Conservation (phyloP, 64 coral and sea anemone species). For the Dendrophyllia cribrosa region DNA sequence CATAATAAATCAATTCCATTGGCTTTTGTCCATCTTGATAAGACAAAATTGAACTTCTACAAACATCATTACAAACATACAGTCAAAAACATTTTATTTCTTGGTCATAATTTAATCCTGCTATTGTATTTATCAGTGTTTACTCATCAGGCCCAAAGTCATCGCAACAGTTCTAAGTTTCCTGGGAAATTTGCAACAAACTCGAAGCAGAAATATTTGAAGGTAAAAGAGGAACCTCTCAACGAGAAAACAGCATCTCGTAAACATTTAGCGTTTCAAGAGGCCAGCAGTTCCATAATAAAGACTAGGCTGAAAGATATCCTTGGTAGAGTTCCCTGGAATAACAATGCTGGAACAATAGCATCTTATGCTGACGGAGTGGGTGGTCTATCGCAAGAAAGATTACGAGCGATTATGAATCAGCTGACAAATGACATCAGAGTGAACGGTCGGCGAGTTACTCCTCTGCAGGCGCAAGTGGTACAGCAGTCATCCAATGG, state of each 20-base stretch:
- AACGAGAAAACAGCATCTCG: slow-evolving; percentile 28
- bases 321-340: slow-evolving; percentile 42
- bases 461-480: slow-evolving; percentile 30
- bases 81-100: too few species aligned
- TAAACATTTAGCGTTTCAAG: slow-evolving; percentile 1
- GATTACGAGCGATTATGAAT: slow-evolving; percentile 11
- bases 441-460: slow-evolving; percentile 20
- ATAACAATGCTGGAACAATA: background rate
- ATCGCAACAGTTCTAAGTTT: background rate
- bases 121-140: background rate
- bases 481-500: slow-evolving; percentile 29
- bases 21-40: too few species aligned
- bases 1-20: too few species aligned
- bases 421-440: slow-evolving; percentile 48
- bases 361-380: slow-evolving; percentile 10
- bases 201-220: background rate
- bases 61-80: too few species aligned
- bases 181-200: background rate
- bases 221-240: background rate
- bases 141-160: background rate
- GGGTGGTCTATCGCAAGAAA: slow-evolving; percentile 31
- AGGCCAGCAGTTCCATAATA: slow-evolving; percentile 15
- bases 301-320: background rate
- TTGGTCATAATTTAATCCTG: too few species aligned
- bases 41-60: too few species aligned